phyloP scores from a whole-genome alignment of 2,888 invertebrate species.

The Trimorus sp. region DNA sequence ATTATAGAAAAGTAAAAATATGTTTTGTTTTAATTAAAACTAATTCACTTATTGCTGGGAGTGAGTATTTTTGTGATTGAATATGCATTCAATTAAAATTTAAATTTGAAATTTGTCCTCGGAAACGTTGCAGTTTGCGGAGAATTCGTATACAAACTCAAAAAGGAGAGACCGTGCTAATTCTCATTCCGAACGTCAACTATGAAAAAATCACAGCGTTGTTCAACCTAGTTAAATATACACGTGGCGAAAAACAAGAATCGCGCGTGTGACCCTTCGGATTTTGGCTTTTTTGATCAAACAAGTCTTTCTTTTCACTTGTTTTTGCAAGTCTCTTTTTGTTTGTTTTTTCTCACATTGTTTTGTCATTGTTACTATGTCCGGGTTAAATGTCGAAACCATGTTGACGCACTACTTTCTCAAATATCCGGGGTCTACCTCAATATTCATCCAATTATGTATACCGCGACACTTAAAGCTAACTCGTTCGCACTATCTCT shows the following conservation, averaged over 20 bases:
- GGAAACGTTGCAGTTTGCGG: too few relatives aligned
- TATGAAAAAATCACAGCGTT: constrained; percentile 15
- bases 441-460: constrained; percentile 43
- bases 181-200: constrained; percentile 22
- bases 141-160: neutral
- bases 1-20: too few relatives aligned
- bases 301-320: constrained; percentile 8
- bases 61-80: too few relatives aligned
- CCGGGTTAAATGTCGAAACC: neutral
- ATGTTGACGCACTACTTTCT: constrained; percentile 30
- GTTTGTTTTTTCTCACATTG: too few relatives aligned
- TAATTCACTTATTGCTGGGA: too few relatives aligned
- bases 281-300: constrained; percentile 4
- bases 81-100: too few relatives aligned
- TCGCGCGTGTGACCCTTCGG: neutral
- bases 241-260: constrained; percentile 6
- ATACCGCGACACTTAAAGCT: neutral
- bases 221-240: constrained; percentile 12
- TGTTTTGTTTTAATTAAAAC: too few relatives aligned
- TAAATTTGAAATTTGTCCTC: too few relatives aligned
- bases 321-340: too few relatives aligned
- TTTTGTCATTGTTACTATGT: too few relatives aligned
- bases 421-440: constrained; percentile 40
- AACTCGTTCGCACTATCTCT: constrained; percentile 10
- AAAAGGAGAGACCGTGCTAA: constrained; percentile 1